Evolutionary conservation across 2,888 invertebrate species (phyloP), one percentile per base, ranked within the genome.

Genomic region (Sylvicola fuscatus): DNA sequence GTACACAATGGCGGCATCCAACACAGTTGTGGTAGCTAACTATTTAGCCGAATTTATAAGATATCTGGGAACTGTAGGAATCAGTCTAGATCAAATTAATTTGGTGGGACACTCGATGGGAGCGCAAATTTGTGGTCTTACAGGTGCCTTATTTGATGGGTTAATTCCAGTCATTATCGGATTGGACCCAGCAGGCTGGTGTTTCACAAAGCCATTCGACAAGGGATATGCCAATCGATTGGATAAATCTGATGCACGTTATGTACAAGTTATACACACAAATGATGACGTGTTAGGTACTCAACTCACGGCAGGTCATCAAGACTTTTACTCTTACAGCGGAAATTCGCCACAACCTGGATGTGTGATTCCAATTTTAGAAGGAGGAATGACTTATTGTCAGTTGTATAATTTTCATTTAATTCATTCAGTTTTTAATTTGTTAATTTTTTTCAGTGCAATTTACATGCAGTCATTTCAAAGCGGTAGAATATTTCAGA

Each of bases 141-240:
- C 32, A 2, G 36, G 36, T 6, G 26, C 32, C 14, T 3, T 12
- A n/a, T 14, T 36, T 14, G 14, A 33, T 13, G 36, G 36, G 5
- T 3, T 14, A 32, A 14, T 36, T 14, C 14, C 14, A 21, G 8
- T 4, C 27, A 36, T 40, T 15, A 40, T 37, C 10, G 40, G 36
- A 17, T 34, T 40, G 17, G 40, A 40, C 38, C 40, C 37, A 12
- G 40, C 40, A 3, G 34, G 33, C 3, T 37, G 37, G 13, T 16
- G 37, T 3, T 40, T 33, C 27, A 17, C 32, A 14, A 27, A 32
- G 16, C 35, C 35, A n/a, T 12, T 11, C 3, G 17, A 10, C 14
- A 11, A 21, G 12, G 11, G 14, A 13, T 10, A 15, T 11, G 17
- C 8, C 21, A 12, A 34, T 10, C 17, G 31, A 14, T 14, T 32